Conservation (phyloP, 2,797 vertebrate species). For the Xenentodon cancila region DNA sequence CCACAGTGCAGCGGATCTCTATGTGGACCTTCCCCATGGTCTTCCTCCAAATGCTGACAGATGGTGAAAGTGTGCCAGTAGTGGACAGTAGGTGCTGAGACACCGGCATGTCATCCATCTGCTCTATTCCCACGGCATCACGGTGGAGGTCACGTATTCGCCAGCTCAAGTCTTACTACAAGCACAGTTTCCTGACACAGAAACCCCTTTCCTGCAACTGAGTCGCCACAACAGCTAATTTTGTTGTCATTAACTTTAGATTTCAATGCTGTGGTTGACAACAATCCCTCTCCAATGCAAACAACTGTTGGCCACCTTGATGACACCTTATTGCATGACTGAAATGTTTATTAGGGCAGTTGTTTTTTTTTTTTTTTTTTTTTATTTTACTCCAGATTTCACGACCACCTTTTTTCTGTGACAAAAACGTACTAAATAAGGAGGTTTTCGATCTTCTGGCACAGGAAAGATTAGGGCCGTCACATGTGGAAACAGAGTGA, state of each 20-base stretch:
- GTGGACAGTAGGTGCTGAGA: conserved; percentile 63
- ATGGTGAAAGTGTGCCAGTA: conserved; percentile 47
- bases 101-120: conserved; percentile 69
- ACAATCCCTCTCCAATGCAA: no score
- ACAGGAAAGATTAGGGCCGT: not conserved
- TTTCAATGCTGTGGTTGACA: no score
- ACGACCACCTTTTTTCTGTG: conserved; percentile 9
- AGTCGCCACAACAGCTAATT: not conserved
- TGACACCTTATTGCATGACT: no score
- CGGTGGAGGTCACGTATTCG: conserved; percentile 63
- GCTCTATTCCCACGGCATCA: conserved; percentile 51
- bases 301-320: no score
- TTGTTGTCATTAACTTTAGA: no score
- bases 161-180: conserved; percentile 59
- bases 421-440: not conserved
- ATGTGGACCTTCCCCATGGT: conserved; percentile 1
- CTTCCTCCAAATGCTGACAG: conserved; percentile 61
- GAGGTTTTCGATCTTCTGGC: not conserved
- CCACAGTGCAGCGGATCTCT: conserved; percentile 5
- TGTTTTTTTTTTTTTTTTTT: no score
- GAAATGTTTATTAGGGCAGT: no score
- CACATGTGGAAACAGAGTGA: conserved; percentile 3
- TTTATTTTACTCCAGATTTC: not conserved
- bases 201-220: conserved; percentile 14
- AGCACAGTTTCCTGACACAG: conserved; percentile 42